Evolutionary conservation across 2,888 invertebrate genomes (phyloP).

Genomic region (Melolontha melolontha): DNA sequence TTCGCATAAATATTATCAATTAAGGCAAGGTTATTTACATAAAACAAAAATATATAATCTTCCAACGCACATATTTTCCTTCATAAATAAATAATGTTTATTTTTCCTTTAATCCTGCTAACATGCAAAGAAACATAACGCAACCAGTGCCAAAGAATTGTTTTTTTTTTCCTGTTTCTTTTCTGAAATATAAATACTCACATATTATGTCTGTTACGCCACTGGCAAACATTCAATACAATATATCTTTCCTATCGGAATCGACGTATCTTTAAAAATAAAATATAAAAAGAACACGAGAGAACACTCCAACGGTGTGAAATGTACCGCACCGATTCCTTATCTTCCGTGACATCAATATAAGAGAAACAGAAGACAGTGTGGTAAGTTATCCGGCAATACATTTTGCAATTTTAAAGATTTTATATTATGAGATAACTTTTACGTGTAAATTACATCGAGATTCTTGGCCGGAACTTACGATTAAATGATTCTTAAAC

Average conservation of each 20-base stretch:
- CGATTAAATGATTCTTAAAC: too few relatives aligned
- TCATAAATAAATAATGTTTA: constrained; percentile 8
- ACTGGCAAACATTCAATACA: constrained; percentile 37
- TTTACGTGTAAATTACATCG: too few relatives aligned
- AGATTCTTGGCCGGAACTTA: too few relatives aligned
- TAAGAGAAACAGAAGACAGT: constrained; percentile 7
- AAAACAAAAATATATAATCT: too few relatives aligned
- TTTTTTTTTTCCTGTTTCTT: constrained; percentile 9
- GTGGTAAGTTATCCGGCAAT: constrained; percentile 15
- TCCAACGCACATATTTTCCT: too few relatives aligned
- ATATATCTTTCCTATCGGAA: constrained; percentile 32
- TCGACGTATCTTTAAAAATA: constrained; percentile 22
- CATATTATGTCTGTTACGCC: constrained; percentile 32
- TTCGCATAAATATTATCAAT: too few relatives aligned
- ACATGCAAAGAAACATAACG: constrained; percentile 9
- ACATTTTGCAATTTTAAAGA: constrained; percentile 1
- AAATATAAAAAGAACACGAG: background rate
- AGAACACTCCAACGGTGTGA: constrained; percentile 21
- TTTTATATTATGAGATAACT: background rate
- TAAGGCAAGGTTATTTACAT: too few relatives aligned
- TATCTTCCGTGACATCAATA: constrained; percentile 27
- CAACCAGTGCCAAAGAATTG: constrained; percentile 7
- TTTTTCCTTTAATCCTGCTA: constrained; percentile 6
- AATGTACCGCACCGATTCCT: constrained; percentile 22
- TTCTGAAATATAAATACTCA: background rate